Evolutionary conservation across 2,113 vertebrate genomes (phyloP).

Genomic region (Petrocephalus zakoni): DNA sequence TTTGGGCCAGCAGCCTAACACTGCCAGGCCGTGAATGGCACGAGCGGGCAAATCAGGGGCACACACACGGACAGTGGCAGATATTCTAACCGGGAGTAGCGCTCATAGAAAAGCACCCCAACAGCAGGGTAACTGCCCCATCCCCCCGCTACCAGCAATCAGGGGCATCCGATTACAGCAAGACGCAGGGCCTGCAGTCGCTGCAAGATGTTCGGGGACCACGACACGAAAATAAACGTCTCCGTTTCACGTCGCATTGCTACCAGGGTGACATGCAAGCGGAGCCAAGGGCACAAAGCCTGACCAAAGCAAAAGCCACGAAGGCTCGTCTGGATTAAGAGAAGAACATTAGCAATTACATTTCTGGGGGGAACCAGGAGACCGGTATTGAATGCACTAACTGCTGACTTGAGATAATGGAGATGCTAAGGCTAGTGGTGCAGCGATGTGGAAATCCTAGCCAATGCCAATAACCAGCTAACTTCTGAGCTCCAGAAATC

Average conservation of each 20-base stretch:
- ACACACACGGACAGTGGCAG: neutral
- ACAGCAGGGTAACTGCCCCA: neutral
- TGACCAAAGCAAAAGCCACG: neutral
- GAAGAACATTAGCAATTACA: neutral
- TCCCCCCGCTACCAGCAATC: neutral
- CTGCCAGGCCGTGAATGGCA: neutral
- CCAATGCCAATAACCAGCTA: neutral
- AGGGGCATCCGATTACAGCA: neutral
- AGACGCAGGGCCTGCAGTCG: neutral
- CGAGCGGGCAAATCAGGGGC: neutral
- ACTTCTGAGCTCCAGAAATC: neutral
- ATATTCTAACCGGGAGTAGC: neutral
- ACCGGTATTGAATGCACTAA: neutral
- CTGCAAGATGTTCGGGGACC: neutral
- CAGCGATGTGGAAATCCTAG: neutral
- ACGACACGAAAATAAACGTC: slow-evolving; percentile 8
- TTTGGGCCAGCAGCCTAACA: neutral
- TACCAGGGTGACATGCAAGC: neutral
- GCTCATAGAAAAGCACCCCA: too few species aligned
- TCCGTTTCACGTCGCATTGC: neutral
- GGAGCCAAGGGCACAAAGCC: neutral
- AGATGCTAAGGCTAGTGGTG: neutral
- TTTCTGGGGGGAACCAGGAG: neutral
- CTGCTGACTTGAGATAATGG: neutral
- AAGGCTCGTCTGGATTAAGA: neutral